A percentile compares a stretch with the other conserved stretches of the same genome.
Conservation (phyloP, 2,113 vertebrate genomes). For the Pogonocichla stellata region DNA sequence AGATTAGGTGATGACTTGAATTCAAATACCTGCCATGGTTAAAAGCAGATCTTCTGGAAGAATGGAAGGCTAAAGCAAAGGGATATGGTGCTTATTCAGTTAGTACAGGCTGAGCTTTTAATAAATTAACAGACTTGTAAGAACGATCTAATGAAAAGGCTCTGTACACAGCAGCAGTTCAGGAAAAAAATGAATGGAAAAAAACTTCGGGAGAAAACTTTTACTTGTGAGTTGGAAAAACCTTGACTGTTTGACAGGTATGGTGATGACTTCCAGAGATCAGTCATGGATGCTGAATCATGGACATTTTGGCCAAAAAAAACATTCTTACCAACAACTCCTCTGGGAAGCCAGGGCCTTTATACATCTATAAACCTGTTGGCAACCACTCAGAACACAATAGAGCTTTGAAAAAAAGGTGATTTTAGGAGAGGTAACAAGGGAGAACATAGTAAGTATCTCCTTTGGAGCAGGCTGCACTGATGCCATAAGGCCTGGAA, state of each 20-base stretch:
- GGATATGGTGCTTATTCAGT: neutral
- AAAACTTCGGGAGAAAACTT: neutral
- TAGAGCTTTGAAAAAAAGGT: neutral
- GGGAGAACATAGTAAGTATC: neutral
- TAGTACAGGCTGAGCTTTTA: neutral
- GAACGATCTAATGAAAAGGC: neutral
- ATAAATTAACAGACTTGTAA: neutral
- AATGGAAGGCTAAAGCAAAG: neutral
- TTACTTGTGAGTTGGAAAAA: neutral
- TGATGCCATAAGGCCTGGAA: neutral
- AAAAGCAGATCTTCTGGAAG: neutral
- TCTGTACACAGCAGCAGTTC: neutral
- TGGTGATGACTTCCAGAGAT: neutral
- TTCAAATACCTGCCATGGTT: neutral
- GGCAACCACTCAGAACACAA: neutral
- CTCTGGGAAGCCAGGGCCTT: neutral
- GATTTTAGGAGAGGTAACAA: neutral
- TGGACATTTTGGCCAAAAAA: neutral
- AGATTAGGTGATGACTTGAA: neutral
- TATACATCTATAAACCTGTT: neutral
- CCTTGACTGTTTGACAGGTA: neutral
- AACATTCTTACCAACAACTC: neutral
- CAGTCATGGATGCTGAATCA: neutral
- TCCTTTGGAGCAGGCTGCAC: neutral
- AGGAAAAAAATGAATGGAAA: neutral